Conservation (phyloP, 2,888 invertebrate genomes). For the Drosophila buzzatii region DNA sequence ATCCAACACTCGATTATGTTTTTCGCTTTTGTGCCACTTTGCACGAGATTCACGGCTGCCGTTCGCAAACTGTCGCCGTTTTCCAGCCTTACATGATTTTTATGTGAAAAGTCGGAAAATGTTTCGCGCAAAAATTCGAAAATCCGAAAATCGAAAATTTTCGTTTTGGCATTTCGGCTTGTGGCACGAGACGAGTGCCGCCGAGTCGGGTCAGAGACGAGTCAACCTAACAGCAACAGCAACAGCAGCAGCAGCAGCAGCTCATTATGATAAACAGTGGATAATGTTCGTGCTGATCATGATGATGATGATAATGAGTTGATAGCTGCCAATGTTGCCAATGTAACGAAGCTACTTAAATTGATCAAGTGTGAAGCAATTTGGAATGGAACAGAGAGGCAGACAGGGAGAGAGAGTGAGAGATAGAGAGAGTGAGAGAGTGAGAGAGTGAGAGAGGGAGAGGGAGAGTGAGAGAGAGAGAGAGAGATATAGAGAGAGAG, state of each 20-base stretch:
- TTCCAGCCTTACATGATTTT: constrained; percentile 84
- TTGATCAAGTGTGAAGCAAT: constrained; percentile 38
- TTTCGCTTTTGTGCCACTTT: constrained; percentile 35
- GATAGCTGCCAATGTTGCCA: constrained; percentile 8
- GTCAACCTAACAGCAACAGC: constrained; percentile 6
- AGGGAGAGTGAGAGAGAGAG: too few relatives aligned
- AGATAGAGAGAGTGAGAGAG: neutral
- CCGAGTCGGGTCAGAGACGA: constrained; percentile 27
- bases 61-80: constrained; percentile 83
- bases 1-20: constrained; percentile 4
- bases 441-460: neutral
- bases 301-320: constrained; percentile 6
- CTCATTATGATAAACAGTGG: constrained; percentile 7
- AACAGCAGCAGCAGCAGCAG: neutral
- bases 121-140: constrained; percentile 60
- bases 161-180: constrained; percentile 47
- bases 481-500: neutral
- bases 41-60: constrained; percentile 73
- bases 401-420: neutral
- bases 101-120: constrained; percentile 79
- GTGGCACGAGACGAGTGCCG: constrained; percentile 29
- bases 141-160: constrained; percentile 24
- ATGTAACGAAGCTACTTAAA: constrained; percentile 2
- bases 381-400: constrained; percentile 3
- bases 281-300: constrained; percentile 8